Conservation (phyloP, 1,140 invertebrate genomes). For the Drosophila nigromelanica region DNA sequence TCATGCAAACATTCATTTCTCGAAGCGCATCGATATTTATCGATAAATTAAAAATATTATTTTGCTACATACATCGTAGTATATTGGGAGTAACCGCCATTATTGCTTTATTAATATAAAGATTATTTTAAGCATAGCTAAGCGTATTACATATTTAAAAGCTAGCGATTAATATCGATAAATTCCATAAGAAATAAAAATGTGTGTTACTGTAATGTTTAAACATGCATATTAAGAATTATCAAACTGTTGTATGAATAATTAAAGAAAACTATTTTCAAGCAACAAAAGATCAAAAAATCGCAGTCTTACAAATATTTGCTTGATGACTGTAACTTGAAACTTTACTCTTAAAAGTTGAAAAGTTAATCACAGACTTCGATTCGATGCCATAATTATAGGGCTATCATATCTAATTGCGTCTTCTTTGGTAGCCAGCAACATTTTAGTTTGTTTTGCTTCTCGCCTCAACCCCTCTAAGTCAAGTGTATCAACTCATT, state of each 20-base stretch:
- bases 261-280: no score
- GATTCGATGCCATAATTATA: constrained; percentile 7
- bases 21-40: no score
- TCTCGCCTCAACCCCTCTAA: no score
- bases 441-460: no score
- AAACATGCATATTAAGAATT: background rate
- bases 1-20: no score
- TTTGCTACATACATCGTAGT: no score
- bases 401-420: constrained; percentile 16
- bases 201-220: background rate
- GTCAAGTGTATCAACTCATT: constrained; percentile 16
- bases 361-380: constrained; percentile 5
- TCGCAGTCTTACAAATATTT: background rate
- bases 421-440: background rate
- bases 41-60: no score
- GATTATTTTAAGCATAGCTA: no score
- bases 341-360: background rate
- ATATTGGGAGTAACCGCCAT: no score
- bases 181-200: background rate
- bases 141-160: no score
- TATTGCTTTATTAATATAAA: no score
- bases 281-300: no score
- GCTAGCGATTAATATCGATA: background rate
- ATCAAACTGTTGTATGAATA: background rate
- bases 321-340: background rate